Evolutionary conservation across 2,113 vertebrate species (phyloP), one percentile per base, ranked within the genome.

Genomic region (Melanocharis versteri): DNA sequence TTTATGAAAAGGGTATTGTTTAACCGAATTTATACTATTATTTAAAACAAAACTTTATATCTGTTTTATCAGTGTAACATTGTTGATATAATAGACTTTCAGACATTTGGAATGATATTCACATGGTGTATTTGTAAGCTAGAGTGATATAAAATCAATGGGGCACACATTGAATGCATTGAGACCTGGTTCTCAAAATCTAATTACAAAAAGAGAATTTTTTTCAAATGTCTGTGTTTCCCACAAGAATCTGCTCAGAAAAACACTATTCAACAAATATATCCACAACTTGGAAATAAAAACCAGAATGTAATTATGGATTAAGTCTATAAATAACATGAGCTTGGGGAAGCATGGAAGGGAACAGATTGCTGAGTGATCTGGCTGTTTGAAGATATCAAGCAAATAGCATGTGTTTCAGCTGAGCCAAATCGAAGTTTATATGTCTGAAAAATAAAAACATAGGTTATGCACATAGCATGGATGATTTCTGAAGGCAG

Each of bases 81-180:
- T 81, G 39, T 64, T 92, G 47, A 61, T 66, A 40, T n/a, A 75
- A 83, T 70, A 81, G 80, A 62, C 45, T 88, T 68, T 91, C 26
- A 81, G 80, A 70, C 47, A 78, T 78, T 78, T 75, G 27, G 44
- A 89, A 56, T 77, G 62, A 90, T 87, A 58, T 31, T 39, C 16
- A n/a, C 71, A 47, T 35, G 60, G 82, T 48, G 17, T 81, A 92
- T 87, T 75, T 51, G 35, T 56, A 73, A 90, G 45, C n/a, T 27
- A 30, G 56, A 91, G 77, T 81, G 93, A 75, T 91, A 68, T 28
- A 78, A 96, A 97, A 93, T 95, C 95, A 92, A 86, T 93, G 83
- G 53, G 83, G 51, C n/a, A 69, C 50, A 72, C 62, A 37, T 6
- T 26, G 58, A 73, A 88, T 39, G 39, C 50, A 70, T 54, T 70